These are phyloP conservation scores for Typhlomys cinereus DNA, from an alignment of 2,113 vertebrate species.

Conservation along the genomic window DNA sequence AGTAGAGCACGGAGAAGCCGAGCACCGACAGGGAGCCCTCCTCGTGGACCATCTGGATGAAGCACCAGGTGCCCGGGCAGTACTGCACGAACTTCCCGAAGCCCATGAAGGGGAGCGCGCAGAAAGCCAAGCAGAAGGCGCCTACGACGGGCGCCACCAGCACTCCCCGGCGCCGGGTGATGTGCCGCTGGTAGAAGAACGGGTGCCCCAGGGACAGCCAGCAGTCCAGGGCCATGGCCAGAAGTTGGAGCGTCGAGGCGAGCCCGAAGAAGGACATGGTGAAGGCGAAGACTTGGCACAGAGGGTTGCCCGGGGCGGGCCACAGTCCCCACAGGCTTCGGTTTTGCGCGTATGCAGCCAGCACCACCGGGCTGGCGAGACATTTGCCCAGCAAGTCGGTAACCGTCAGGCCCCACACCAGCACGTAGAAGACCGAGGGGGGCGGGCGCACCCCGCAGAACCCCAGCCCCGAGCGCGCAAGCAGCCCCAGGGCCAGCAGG, in stretches of 20 bases:
- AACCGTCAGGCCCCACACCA: conserved; percentile 84
- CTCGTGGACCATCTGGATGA: conserved; percentile 83
- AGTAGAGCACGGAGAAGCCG: conserved; percentile 86
- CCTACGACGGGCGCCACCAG: conserved; percentile 70
- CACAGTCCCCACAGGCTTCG: conserved; percentile 82
- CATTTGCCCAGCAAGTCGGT: conserved; percentile 89
- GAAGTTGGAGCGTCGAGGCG: conserved; percentile 85
- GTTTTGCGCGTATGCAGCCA: conserved; percentile 87
- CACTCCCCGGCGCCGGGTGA: conserved; percentile 77
- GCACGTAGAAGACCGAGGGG: conserved; percentile 85
- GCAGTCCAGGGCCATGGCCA: conserved; percentile 89
- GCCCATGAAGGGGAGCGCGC: conserved; percentile 84
- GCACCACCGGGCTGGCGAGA: conserved; percentile 86
- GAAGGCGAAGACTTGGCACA: conserved; percentile 86
- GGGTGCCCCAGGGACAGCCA: conserved; percentile 87
- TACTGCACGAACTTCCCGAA: conserved; percentile 85
- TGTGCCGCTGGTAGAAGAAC: conserved; percentile 84
- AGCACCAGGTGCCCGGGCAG: conserved; percentile 89
- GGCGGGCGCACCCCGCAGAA: conserved; percentile 54
- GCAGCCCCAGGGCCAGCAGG: conserved; percentile 83
- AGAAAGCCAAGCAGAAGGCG: conserved; percentile 82
- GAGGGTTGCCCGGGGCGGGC: not conserved
- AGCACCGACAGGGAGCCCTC: conserved; percentile 54
- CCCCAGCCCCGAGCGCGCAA: conserved; percentile 83
- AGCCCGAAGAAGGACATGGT: conserved; percentile 89